phyloP scores from a whole-genome alignment of 53 echinoderm and acorn worm genomes.

The Actinopyga echinites region DNA sequence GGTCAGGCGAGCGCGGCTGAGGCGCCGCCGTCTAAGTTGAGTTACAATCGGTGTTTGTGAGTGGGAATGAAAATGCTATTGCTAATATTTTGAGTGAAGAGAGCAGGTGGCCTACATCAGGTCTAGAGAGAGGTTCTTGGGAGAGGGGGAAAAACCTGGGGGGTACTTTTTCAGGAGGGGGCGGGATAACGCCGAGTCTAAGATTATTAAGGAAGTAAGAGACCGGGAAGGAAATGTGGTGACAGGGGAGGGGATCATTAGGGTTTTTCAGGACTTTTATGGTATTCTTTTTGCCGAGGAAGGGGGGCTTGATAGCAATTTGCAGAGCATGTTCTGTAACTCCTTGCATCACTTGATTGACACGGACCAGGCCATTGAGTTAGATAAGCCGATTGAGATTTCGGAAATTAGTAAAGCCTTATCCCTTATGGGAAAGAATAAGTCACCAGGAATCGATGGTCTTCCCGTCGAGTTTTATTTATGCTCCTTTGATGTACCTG shows the following conservation, averaged over 20 bases:
- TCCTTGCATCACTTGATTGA: too few species aligned
- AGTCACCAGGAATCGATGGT: not conserved
- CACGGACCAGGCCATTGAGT: not conserved
- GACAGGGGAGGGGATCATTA: not conserved
- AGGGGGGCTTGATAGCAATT: not conserved
- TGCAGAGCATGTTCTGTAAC: not conserved
- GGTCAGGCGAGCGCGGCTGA: not conserved
- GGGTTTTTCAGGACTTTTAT: constrained; percentile 8
- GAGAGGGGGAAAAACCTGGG: not conserved
- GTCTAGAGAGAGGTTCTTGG: not conserved
- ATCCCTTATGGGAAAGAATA: not conserved
- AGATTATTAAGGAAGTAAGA: not conserved
- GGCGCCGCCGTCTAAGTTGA: not conserved
- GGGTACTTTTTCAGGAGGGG: not conserved
- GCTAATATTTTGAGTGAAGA: too few species aligned
- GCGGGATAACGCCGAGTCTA: not conserved
- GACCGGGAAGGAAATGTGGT: not conserved
- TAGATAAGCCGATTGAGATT: not conserved
- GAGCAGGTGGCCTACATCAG: not conserved
- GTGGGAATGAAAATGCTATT: not conserved
- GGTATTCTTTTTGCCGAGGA: not conserved
- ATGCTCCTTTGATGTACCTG: not conserved
- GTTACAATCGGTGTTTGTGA: not conserved
- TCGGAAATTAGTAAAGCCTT: not conserved
- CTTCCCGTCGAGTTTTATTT: not conserved